Evolutionary conservation across 1,140 invertebrate species (phyloP), one percentile per base, ranked within the genome.

Genomic region (Zaprionus lachaisei): DNA sequence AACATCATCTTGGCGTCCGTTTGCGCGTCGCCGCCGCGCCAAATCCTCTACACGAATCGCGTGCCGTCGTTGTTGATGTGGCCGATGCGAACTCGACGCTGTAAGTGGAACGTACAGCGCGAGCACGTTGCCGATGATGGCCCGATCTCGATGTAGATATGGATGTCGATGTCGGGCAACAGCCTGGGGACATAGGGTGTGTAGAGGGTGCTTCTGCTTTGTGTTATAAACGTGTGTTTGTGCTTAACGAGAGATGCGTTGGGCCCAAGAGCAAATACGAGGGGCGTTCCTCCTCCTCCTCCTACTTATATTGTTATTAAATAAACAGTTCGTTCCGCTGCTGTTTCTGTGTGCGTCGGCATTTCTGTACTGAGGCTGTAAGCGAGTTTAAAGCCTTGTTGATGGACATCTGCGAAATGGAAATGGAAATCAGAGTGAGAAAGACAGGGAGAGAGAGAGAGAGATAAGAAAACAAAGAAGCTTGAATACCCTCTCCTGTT

Each of bases 1-100:
- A 92, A 92, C 91, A 92, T 92, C 91, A 92, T 92, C 72, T 91
- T 80, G 71, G 61, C 79, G 74, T 80, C 54, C 74, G 78, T n/a
- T 83, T 72, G 56, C 66, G 72, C 72, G 49, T 67, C 72, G 62
- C 61, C 38, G 60, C 64, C 60, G 60, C 76, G 54, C 65, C 64
- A 41, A 79, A 57, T 56, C 20, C 62, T 66, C 22, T 28, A 71
- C 41, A 28, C 61, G 67, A 71, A 22, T 67, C 15, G 57, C 47
- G 37, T 47, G 63, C 74, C 74, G 69, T 72, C 66, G 61, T 77
- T 47, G 41, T 72, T 51, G 22, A 24, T 51, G 44, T 62, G 64
- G 34, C 47, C 57, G 37, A 34, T 67, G 51, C 31, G 28, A 47
- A 20, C 61, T 38, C n/a, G 22, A 22, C 38, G 17, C 38, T 37